These are phyloP conservation scores for Macrocentrus cingulum DNA, from an alignment of 1,140 invertebrate species.

Conservation along the genomic window DNA sequence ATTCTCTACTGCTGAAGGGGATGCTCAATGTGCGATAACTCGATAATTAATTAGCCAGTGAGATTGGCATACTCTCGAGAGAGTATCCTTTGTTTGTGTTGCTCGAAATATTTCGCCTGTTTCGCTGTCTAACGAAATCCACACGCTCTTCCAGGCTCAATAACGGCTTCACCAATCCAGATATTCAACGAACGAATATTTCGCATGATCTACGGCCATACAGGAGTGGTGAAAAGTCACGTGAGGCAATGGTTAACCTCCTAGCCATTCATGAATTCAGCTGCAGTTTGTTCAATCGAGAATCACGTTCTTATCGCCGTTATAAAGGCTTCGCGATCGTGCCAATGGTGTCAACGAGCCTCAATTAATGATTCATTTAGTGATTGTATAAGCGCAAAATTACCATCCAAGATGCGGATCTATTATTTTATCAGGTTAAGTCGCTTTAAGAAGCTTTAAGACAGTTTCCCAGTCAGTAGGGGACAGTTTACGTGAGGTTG, in stretches of 20 bases:
- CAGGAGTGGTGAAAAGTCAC: neutral
- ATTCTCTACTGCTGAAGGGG: constrained; percentile 33
- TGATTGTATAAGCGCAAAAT: neutral
- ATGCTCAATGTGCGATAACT: constrained; percentile 44
- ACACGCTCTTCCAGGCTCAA: too few relatives aligned
- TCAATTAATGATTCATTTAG: constrained; percentile 17
- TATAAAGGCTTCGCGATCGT: neutral
- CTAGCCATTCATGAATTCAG: too few relatives aligned
- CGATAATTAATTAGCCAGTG: constrained; percentile 48
- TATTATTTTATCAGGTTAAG: too few relatives aligned
- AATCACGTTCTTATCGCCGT: neutral
- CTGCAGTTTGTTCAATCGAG: too few relatives aligned
- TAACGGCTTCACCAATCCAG: neutral
- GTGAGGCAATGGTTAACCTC: neutral
- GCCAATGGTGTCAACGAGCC: constrained; percentile 17
- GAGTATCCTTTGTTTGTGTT: constrained; percentile 9
- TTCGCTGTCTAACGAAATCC: neutral
- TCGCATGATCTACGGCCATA: neutral
- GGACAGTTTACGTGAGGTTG: too few relatives aligned
- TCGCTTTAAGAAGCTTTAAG: too few relatives aligned
- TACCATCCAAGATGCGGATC: neutral
- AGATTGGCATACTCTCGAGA: constrained; percentile 40
- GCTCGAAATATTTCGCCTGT: neutral
- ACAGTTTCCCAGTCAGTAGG: too few relatives aligned
- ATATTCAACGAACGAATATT: neutral